Conservation (phyloP, 2,797 vertebrate species). For the Pitangus sulphuratus region DNA sequence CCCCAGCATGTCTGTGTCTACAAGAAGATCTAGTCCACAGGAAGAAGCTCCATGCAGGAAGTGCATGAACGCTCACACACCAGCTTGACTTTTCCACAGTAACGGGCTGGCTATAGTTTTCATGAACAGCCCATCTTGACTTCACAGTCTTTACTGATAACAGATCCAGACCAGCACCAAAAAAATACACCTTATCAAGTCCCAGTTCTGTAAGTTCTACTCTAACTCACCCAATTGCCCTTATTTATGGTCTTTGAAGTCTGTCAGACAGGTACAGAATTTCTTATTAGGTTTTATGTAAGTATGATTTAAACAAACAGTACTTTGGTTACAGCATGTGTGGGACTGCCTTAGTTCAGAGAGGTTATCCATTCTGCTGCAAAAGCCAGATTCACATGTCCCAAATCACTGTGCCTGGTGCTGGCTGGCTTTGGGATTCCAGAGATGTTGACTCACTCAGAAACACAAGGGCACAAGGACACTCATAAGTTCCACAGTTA, state of each 20-base stretch:
- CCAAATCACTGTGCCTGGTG: fast-evolving
- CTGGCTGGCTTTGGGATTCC: neutral
- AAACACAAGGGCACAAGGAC: neutral
- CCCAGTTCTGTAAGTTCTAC: neutral
- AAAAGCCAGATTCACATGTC: neutral
- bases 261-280: neutral
- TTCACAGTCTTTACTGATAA: neutral
- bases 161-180: neutral
- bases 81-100: neutral
- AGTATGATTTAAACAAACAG: neutral
- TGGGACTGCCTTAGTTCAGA: neutral
- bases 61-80: neutral
- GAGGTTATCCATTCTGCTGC: neutral
- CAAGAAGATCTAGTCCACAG: neutral
- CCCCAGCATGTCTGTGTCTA: neutral
- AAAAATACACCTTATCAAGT: neutral
- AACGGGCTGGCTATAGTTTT: neutral
- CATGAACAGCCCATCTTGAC: neutral
- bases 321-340: neutral
- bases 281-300: neutral
- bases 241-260: neutral
- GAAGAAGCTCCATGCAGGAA: neutral
- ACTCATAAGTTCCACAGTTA: fast-evolving
- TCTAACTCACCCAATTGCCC: neutral
- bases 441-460: neutral